These are phyloP conservation scores for Lethrus apterus DNA, from an alignment of 1,140 invertebrate genomes.

Conservation along the genomic window DNA sequence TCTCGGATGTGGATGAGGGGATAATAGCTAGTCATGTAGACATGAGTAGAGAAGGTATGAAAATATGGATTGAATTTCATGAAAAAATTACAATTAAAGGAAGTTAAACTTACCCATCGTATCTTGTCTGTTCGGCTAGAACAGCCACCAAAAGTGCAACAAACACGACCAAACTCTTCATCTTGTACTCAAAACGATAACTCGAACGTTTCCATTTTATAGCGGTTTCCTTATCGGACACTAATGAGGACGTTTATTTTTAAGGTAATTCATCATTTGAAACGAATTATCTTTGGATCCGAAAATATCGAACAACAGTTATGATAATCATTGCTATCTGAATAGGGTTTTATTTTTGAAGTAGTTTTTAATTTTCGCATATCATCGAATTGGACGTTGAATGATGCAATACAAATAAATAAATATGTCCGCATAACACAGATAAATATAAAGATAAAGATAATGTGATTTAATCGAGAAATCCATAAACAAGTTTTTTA, in stretches of 20 bases:
- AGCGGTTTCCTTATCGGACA: not conserved
- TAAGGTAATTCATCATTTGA: too few relatives aligned
- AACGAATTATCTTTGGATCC: too few relatives aligned
- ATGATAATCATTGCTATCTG: too few relatives aligned
- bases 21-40: not conserved
- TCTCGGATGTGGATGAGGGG: not conserved
- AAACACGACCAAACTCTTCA: conserved; percentile 1
- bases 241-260: not conserved
- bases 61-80: not conserved
- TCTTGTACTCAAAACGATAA: not conserved
- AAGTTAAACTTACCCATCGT: conserved; percentile 5
- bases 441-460: too few relatives aligned
- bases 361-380: too few relatives aligned
- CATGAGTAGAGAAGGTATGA: not conserved
- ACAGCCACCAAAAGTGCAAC: not conserved
- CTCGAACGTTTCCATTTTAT: not conserved
- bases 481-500: too few relatives aligned
- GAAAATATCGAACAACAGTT: too few relatives aligned
- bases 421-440: too few relatives aligned
- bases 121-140: conserved; percentile 8
- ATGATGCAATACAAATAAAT: too few relatives aligned
- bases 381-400: too few relatives aligned
- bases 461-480: too few relatives aligned
- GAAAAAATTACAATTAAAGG: not conserved
- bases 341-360: too few relatives aligned